A percentile compares a stretch with the other conserved stretches of the same genome.
Conservation (phyloP, 2,888 invertebrate species). For the Epinotia demarniana region DNA sequence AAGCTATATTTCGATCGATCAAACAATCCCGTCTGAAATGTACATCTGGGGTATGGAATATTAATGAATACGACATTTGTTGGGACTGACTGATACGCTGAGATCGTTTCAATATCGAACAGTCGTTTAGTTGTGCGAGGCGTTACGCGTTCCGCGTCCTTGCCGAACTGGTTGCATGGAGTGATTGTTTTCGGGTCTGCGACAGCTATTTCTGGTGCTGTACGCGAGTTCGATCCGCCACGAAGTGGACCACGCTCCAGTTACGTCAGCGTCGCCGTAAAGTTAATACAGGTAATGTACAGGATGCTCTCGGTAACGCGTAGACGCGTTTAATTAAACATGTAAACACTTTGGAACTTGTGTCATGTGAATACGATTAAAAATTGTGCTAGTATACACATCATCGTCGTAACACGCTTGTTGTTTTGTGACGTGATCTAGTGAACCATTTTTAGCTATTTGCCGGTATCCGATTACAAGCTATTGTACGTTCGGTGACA, state of each 20-base stretch:
- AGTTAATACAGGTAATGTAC: slow-evolving; percentile 9
- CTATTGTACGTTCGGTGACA: too few relatives aligned
- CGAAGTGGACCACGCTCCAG: slow-evolving; percentile 42
- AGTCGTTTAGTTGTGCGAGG: slow-evolving; percentile 20
- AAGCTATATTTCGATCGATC: not conserved
- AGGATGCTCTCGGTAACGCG: slow-evolving; percentile 6
- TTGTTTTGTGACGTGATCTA: too few relatives aligned
- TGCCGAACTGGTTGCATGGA: slow-evolving; percentile 40
- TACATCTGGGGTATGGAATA: not conserved
- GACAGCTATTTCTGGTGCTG: slow-evolving; percentile 40
- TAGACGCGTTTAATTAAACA: not conserved
- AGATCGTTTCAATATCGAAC: slow-evolving; percentile 14
- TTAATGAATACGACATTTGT: not conserved
- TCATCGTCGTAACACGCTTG: too few relatives aligned
- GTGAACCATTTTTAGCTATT: too few relatives aligned
- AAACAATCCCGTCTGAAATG: not conserved
- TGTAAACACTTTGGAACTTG: not conserved
- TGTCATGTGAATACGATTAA: not conserved
- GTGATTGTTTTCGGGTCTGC: slow-evolving; percentile 41
- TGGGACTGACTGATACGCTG: not conserved
- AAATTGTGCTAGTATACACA: too few relatives aligned
- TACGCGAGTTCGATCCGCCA: slow-evolving; percentile 28
- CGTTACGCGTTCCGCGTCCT: slow-evolving; percentile 35
- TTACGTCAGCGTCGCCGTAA: slow-evolving; percentile 35
- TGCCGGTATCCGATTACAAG: too few relatives aligned